Percentiles rank a stretch among this genome's conserved stretches.
Conservation (phyloP, 2,113 vertebrate genomes). For the Xyrauchen texanus region DNA sequence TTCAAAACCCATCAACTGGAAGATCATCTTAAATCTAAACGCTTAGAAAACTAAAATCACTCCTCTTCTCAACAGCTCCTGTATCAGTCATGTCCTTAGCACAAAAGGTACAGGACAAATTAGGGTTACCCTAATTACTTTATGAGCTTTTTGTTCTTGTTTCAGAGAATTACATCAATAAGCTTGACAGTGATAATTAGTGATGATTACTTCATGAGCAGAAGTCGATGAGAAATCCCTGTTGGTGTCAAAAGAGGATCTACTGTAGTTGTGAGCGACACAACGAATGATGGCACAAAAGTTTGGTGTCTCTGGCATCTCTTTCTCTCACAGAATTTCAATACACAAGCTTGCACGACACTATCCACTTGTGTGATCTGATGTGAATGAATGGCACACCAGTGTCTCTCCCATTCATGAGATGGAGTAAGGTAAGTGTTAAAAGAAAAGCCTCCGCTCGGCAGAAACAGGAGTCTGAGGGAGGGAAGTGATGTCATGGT, state of each 20-base stretch:
- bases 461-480: background rate
- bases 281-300: background rate
- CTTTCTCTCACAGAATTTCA: background rate
- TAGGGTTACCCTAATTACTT: too few species aligned
- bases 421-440: background rate
- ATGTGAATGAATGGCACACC: constrained; percentile 8
- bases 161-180: background rate
- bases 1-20: too few species aligned
- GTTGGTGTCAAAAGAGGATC: background rate
- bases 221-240: background rate
- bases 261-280: too few species aligned
- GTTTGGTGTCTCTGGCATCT: background rate
- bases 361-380: background rate
- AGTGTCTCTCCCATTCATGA: background rate
- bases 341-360: too few species aligned
- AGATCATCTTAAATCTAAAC: too few species aligned
- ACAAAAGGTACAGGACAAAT: too few species aligned
- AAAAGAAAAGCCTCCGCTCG: background rate
- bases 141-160: background rate
- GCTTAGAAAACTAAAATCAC: too few species aligned
- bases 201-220: too few species aligned
- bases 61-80: too few species aligned
- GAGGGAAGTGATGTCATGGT: background rate
- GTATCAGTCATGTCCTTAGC: too few species aligned
- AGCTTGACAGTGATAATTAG: too few species aligned